Conservation (phyloP, 2,888 invertebrate genomes). For the Microctonus aethiopoides region DNA sequence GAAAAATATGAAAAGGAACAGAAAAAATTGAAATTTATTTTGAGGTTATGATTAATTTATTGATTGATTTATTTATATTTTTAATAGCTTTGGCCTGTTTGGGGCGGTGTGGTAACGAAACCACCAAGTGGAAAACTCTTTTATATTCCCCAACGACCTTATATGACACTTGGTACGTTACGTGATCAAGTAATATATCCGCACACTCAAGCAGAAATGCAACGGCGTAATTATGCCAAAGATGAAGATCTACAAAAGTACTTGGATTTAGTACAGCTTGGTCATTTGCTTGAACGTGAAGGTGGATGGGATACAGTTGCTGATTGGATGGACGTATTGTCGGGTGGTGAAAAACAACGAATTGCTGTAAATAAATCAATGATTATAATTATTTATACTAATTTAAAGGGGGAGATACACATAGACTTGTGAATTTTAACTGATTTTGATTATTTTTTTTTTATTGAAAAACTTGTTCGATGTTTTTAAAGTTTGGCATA, state of each 20-base stretch:
- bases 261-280: conserved; percentile 85
- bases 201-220: conserved; percentile 88
- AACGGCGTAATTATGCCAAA: conserved; percentile 75
- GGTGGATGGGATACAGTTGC: conserved; percentile 92
- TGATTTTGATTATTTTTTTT: too few species aligned
- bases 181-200: conserved; percentile 97
- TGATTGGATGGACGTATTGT: conserved; percentile 99
- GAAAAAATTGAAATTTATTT: background rate
- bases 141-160: conserved; percentile 96
- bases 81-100: conserved; percentile 93
- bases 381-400: conserved; percentile 9
- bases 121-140: conserved; percentile 96
- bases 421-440: too few species aligned
- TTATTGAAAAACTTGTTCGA: too few species aligned
- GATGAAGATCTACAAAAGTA: conserved; percentile 83
- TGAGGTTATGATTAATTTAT: conserved; percentile 8
- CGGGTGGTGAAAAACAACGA: conserved; percentile 98
- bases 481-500: too few species aligned
- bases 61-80: conserved; percentile 32
- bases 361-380: conserved; percentile 77
- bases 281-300: conserved; percentile 85
- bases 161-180: conserved; percentile 96
- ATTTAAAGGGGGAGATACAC: too few species aligned
- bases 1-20: too few species aligned
- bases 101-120: conserved; percentile 93